Percentiles rank a stretch among this genome's conserved stretches.
Evolutionary conservation across 2,113 vertebrate species (phyloP).

Genomic region (Campylomormyrus tamandua): DNA sequence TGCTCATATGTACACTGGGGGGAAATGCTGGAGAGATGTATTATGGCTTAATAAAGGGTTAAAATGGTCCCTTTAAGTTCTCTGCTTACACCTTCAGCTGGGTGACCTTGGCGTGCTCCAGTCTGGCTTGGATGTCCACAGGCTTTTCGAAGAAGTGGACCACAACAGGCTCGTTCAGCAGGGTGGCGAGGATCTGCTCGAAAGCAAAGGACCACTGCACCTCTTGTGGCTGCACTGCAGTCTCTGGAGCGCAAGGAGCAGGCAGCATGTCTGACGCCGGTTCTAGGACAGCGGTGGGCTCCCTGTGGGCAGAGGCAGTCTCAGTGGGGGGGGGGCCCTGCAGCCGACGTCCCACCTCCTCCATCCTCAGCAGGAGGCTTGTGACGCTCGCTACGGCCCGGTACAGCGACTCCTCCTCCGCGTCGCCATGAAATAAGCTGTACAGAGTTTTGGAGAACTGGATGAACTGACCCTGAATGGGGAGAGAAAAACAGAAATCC

Average conservation of each 20-base stretch:
- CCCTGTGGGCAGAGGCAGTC: slow-evolving; percentile 21
- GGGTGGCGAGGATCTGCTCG: slow-evolving; percentile 89
- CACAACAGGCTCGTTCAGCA: slow-evolving; percentile 83
- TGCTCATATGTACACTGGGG: not conserved
- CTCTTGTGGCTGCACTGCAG: slow-evolving; percentile 30
- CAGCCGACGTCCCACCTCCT: slow-evolving; percentile 56
- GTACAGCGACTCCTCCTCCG: slow-evolving; percentile 83
- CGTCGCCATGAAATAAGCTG: slow-evolving; percentile 85
- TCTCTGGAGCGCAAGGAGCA: slow-evolving; percentile 34
- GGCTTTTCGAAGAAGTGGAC: slow-evolving; percentile 87
- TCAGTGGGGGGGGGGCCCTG: slow-evolving; percentile 45
- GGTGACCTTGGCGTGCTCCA: slow-evolving; percentile 65
- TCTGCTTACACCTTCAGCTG: slow-evolving; percentile 70
- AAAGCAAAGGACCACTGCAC: slow-evolving; percentile 92
- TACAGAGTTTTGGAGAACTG: slow-evolving; percentile 93
- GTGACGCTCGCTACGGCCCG: slow-evolving; percentile 83
- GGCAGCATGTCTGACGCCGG: slow-evolving; percentile 29
- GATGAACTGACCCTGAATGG: slow-evolving; percentile 79
- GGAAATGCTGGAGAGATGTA: slow-evolving; percentile 6
- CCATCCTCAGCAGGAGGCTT: slow-evolving; percentile 69
- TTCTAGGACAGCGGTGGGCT: slow-evolving; percentile 28
- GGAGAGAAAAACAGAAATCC: not conserved
- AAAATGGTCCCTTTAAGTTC: slow-evolving; percentile 33
- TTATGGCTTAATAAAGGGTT: slow-evolving; percentile 27
- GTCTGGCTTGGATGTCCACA: slow-evolving; percentile 63